Base-by-base conservation (phyloP, 2,113 vertebrate genomes). In the Rhea americana region DNA sequence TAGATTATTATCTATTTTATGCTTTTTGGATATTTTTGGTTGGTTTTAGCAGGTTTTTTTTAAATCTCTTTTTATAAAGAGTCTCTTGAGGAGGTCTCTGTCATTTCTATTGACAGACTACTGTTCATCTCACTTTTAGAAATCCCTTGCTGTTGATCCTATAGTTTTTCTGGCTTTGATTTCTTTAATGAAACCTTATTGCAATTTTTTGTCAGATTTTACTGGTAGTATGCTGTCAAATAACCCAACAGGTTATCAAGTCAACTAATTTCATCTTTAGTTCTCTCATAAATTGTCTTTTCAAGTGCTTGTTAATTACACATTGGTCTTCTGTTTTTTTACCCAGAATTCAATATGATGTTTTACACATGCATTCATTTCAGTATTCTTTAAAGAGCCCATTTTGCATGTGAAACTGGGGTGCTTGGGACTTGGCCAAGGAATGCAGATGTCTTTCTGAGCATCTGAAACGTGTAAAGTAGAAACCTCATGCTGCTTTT, bases 1-100 rank as follows among this genome's bases (percentile, higher is more conserved):
- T 37, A 14, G 11, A 0, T 5, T 59, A 13, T 24, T 72, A 71
- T 18, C 26, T 32, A 3, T 30, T 68, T 2, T 19, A 1, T 6
- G 9, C 9, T 26, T 11, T 56, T 81, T 19, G n/a, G 70, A 47
- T 11, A 18, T 47, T 47, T 47, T 47, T 47, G 43, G 15, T 47
- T 47, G 17, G 17, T 47, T 47, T 47, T 18, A 35, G 35, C 35
- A 35, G 35, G 6, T 7, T 47, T 18, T 47, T 47, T 47, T 47
- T 28, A 28, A 41, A 71, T 10, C 11, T 10, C 11, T 39, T 48
- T 39, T 11, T 6, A 8, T 7, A 39, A 21, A 26, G 10, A 35
- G 4, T 43, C 70, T 51, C 22, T 32, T 73, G 26, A 47, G 22
- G 5, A 7, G 6, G 0, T 55, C 21, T 73, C 35, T 13, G 17